Percentiles rank a stretch among this genome's conserved stretches.
Evolutionary conservation across 2,113 vertebrate species (phyloP).

Genomic region (Mastomys coucha): DNA sequence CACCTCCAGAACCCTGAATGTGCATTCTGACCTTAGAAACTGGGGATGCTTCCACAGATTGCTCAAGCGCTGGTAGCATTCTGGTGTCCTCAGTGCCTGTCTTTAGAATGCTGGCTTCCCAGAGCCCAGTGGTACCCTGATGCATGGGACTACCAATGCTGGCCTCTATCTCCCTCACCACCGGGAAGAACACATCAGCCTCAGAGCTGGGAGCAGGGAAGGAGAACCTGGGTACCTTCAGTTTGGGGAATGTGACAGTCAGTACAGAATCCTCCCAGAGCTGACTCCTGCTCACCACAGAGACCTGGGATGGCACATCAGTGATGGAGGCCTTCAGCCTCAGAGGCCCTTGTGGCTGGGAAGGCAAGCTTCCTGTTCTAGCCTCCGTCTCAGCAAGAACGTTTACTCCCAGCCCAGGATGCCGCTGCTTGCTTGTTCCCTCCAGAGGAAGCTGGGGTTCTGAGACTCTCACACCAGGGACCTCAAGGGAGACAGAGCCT

Average conservation of each 20-base stretch:
- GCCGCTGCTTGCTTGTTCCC: accelerated
- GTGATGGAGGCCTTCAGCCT: conserved; percentile 39
- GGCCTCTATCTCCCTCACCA: conserved; percentile 45
- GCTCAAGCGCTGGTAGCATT: background rate
- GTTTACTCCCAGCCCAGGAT: conserved; percentile 24
- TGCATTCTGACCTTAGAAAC: conserved; percentile 75
- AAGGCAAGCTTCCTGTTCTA: background rate
- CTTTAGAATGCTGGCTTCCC: conserved; percentile 67
- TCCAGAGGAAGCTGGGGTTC: conserved; percentile 9
- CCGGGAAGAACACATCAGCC: conserved; percentile 78
- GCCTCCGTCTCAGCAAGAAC: background rate
- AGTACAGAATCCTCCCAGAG: conserved; percentile 74
- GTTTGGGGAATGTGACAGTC: conserved; percentile 82
- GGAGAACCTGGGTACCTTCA: conserved; percentile 85
- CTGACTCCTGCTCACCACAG: background rate
- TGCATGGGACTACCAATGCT: background rate
- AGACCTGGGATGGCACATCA: background rate
- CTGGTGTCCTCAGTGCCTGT: conserved; percentile 71
- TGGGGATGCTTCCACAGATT: conserved; percentile 28
- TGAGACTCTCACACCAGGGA: background rate
- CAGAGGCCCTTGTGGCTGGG: conserved; percentile 47
- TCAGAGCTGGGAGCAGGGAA: conserved; percentile 71
- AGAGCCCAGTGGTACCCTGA: background rate
- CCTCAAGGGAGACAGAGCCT: background rate
- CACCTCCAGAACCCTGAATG: conserved; percentile 44